Conservation (phyloP, 2,888 invertebrate genomes). For the Podabrus alpinus region DNA sequence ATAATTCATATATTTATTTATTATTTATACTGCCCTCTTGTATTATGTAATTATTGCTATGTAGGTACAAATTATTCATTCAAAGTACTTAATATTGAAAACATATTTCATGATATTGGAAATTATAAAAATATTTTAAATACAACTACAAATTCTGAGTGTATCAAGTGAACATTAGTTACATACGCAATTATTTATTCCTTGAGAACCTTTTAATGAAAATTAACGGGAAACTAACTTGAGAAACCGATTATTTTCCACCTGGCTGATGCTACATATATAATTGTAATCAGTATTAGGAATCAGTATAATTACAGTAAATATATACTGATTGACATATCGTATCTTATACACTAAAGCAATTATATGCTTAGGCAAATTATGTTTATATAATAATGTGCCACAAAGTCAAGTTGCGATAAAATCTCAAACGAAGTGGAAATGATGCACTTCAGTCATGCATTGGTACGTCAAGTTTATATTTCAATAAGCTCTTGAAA, state of each 20-base stretch:
- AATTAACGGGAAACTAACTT: background rate
- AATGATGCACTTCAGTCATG: background rate
- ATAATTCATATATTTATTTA: too few species aligned
- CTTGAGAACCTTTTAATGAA: background rate
- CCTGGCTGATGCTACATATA: background rate
- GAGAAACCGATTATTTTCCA: background rate
- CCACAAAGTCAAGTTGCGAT: background rate
- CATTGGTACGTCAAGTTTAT: background rate
- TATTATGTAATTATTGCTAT: too few species aligned
- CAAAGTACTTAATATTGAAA: too few species aligned
- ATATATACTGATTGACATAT: background rate
- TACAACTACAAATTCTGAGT: too few species aligned
- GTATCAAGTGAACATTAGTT: background rate
- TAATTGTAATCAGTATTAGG: background rate
- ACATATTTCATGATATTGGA: too few species aligned
- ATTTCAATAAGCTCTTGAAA: background rate
- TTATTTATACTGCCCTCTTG: too few species aligned
- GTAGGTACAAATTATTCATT: too few species aligned
- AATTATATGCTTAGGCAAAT: background rate
- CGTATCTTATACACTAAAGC: background rate
- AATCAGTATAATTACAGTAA: background rate
- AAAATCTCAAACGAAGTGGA: background rate
- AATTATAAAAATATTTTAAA: too few species aligned
- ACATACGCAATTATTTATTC: background rate
- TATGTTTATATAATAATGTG: background rate